Evolutionary conservation across 30 jellyfish, hydroid and myxozoan genomes (phyloP).

Genomic region (Pelagia noctiluca): DNA sequence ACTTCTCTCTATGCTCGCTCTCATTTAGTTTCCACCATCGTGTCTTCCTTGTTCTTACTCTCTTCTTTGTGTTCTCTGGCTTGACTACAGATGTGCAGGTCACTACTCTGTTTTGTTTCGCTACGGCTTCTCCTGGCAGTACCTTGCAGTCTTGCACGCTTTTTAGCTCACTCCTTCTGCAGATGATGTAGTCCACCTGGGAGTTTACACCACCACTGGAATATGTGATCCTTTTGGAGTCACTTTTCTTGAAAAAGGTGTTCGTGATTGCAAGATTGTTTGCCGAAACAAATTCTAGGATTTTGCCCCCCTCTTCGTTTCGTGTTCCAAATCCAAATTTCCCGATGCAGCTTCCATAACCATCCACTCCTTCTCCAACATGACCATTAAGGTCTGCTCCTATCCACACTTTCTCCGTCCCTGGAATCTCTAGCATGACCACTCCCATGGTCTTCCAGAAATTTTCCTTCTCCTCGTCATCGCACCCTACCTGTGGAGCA

Average conservation of each 20-base stretch:
- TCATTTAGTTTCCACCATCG: constrained; percentile 28
- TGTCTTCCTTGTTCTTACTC: not conserved
- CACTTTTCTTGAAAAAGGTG: not conserved
- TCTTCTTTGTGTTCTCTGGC: not conserved
- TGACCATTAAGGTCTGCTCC: not conserved
- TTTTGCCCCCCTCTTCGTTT: not conserved
- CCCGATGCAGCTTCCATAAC: not conserved
- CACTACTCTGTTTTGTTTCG: not conserved
- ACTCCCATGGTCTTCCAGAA: not conserved
- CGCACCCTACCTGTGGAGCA: constrained; percentile 26
- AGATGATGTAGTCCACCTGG: not conserved
- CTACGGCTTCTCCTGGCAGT: constrained; percentile 12
- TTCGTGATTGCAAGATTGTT: not conserved
- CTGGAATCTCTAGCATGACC: not conserved
- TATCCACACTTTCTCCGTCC: not conserved
- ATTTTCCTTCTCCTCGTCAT: constrained; percentile 10
- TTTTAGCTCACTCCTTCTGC: not conserved
- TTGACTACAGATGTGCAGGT: not conserved
- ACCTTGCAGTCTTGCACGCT: constrained; percentile 6
- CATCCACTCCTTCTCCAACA: not conserved
- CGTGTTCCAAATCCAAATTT: not conserved
- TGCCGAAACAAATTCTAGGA: not conserved
- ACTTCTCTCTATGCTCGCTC: not conserved
- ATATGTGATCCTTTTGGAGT: not conserved
- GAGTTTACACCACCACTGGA: not conserved